These are phyloP conservation scores for Oxytorus armatus DNA, from an alignment of 2,888 invertebrate species.

Conservation along the genomic window DNA sequence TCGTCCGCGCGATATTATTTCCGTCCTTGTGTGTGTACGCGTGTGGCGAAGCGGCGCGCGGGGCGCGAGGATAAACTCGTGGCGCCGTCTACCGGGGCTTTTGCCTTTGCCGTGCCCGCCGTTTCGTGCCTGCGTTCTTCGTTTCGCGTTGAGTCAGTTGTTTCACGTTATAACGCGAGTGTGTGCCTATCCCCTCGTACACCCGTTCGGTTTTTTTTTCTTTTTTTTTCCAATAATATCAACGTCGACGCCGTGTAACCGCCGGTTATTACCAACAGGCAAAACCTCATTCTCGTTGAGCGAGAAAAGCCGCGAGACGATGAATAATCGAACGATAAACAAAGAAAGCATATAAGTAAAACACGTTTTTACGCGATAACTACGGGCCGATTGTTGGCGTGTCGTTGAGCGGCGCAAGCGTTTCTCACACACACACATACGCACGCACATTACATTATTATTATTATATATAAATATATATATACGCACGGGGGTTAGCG, in stretches of 20 bases:
- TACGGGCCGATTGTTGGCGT: slow-evolving; percentile 29
- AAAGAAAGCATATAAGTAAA: slow-evolving; percentile 1
- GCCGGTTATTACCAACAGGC: slow-evolving; percentile 3
- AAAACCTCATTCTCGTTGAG: slow-evolving; percentile 29
- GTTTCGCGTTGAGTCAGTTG: slow-evolving; percentile 80
- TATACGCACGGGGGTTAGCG: neutral
- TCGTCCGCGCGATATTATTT: slow-evolving; percentile 14
- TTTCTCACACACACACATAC: neutral
- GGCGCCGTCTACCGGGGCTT: slow-evolving; percentile 77
- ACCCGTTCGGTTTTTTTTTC: slow-evolving; percentile 58
- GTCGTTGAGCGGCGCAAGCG: slow-evolving; percentile 38
- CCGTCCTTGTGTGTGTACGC: slow-evolving; percentile 29
- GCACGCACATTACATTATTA: neutral
- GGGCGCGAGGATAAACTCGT: slow-evolving; percentile 73
- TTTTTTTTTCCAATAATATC: neutral
- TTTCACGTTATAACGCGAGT: slow-evolving; percentile 80
- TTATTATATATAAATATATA: neutral
- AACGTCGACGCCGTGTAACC: neutral
- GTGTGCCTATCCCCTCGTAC: slow-evolving; percentile 73
- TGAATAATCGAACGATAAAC: neutral
- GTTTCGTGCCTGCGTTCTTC: slow-evolving; percentile 69
- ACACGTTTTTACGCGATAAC: slow-evolving; percentile 3
- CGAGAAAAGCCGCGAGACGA: slow-evolving; percentile 20
- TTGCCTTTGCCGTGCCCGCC: slow-evolving; percentile 67
- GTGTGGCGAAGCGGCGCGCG: slow-evolving; percentile 74